A percentile compares a stretch with the other conserved stretches of the same genome.
Evolutionary conservation across 2,113 vertebrate genomes (phyloP).

Genomic region (Dipodomys merriami): DNA sequence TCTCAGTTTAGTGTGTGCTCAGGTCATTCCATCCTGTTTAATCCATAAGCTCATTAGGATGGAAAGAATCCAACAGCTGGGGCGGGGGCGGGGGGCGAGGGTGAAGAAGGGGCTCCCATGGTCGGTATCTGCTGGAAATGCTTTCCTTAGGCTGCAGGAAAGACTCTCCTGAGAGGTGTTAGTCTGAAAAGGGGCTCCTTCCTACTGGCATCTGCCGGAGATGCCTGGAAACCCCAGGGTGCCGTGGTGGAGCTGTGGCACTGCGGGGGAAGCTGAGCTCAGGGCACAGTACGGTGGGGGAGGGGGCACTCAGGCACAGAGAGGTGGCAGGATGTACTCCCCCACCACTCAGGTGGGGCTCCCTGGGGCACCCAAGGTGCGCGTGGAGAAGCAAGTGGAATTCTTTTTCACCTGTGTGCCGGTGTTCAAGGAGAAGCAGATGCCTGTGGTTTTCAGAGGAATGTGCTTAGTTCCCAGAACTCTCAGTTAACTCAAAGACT

Average conservation of each 20-base stretch:
- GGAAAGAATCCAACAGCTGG: no score
- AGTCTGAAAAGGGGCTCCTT: background rate
- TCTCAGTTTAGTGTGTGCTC: background rate
- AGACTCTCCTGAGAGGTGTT: background rate
- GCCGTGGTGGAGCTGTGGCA: background rate
- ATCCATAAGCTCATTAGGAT: background rate
- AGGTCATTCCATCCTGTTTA: background rate
- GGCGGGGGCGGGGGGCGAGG: no score
- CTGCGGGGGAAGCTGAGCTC: background rate
- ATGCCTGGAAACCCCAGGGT: background rate
- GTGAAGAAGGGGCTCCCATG: no score
- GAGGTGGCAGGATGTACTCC: background rate
- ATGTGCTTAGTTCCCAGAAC: slow-evolving; percentile 80
- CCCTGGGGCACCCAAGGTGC: slow-evolving; percentile 69
- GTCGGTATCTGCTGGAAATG: no score
- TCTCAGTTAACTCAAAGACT: slow-evolving; percentile 70
- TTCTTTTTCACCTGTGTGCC: slow-evolving; percentile 72
- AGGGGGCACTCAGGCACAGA: background rate
- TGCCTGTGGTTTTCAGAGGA: slow-evolving; percentile 79
- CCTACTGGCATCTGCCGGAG: background rate
- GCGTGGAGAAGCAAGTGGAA: slow-evolving; percentile 67
- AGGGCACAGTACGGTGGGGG: background rate
- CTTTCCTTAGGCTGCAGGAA: no score
- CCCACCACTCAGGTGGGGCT: slow-evolving; percentile 16
- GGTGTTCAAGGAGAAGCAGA: slow-evolving; percentile 67